Evolutionary conservation across 1,140 invertebrate species (phyloP), one percentile per base, ranked within the genome.

Genomic region (Drosophila navojoa): DNA sequence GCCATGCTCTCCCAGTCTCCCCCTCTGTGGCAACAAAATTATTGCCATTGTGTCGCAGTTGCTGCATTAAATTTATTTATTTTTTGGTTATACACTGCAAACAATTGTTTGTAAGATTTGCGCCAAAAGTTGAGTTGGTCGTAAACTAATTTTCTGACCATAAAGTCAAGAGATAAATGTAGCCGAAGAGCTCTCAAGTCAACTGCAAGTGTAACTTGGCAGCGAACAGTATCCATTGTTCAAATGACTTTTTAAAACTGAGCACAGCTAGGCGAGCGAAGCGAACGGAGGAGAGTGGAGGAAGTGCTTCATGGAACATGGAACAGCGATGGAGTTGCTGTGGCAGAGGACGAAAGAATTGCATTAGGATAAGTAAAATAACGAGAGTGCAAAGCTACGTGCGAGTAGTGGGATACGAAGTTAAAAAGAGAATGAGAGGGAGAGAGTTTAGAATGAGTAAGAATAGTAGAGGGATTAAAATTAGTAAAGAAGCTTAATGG

Each of bases 21-120:
- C 10, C 15, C 52, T 5, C 22, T 11, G 29, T 55, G 60, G 52
- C 69, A 84, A 80, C 75, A 71, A 78, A 89, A 73, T 87, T 89
- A 76, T 82, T 71, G 66, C 62, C 72, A 77, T 89, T 82, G 59
- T 71, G 66, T 73, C 59, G 25, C 64, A 68, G 40, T 73, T 69
- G 71, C 70, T 66, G 40, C 57, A 49, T 60, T 59, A 55, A 72
- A 72, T 68, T 61, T 54, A 38, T 62, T 59, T 60, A 16, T 32
- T 58, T 68, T 29, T 47, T 25, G 47, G 19, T 11, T 60, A 38
- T 68, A 47, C 63, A 72, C 70, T 74, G 71, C 22, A 44, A 62
- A 62, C 25, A 74, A 69, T 68, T 22, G n/a, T 59, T 15, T 53
- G 13, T 32, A 27, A 19, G 64, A 42, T 16, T 16, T 52, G 59